Percentiles rank a stretch among this genome's conserved stretches.
These are phyloP conservation scores for Lichenostomus cassidix DNA, from an alignment of 2,113 vertebrate genomes.

Conservation along the genomic window DNA sequence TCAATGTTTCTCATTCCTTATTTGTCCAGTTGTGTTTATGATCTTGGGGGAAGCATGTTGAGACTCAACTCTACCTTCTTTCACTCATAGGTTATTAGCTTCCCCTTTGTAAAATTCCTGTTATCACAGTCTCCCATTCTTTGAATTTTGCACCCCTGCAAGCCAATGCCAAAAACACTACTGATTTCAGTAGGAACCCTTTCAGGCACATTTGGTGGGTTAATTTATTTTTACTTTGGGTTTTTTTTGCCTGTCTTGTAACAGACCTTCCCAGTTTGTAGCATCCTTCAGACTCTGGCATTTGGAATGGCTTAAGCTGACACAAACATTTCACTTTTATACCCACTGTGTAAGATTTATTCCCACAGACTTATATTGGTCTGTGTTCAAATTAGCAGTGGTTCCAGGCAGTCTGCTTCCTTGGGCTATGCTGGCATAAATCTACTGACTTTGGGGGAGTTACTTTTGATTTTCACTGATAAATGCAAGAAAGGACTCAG, in stretches of 20 bases:
- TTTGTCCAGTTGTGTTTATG: neutral
- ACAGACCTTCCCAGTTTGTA: neutral
- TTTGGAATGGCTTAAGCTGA: conserved; percentile 55
- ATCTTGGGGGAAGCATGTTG: neutral
- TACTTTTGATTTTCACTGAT: conserved; percentile 51
- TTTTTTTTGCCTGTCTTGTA: neutral
- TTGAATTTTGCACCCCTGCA: neutral
- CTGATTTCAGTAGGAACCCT: neutral
- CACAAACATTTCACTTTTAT: conserved; percentile 41
- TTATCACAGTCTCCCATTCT: neutral
- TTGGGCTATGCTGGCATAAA: conserved; percentile 48
- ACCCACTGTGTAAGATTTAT: conserved; percentile 50
- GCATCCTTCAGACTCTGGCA: neutral
- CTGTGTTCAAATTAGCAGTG: conserved; percentile 55
- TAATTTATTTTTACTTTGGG: neutral
- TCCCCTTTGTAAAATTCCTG: neutral
- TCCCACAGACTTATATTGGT: conserved; percentile 34
- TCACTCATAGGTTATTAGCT: neutral
- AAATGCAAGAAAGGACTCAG: conserved; percentile 29
- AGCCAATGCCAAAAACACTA: neutral
- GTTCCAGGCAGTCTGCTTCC: conserved; percentile 70
- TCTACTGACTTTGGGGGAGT: conserved; percentile 40
- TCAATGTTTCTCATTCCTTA: neutral
- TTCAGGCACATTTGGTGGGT: neutral
- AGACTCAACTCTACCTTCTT: neutral